These are phyloP conservation scores for Anthoscopus minutus DNA, from an alignment of 2,113 vertebrate genomes.

Conservation along the genomic window DNA sequence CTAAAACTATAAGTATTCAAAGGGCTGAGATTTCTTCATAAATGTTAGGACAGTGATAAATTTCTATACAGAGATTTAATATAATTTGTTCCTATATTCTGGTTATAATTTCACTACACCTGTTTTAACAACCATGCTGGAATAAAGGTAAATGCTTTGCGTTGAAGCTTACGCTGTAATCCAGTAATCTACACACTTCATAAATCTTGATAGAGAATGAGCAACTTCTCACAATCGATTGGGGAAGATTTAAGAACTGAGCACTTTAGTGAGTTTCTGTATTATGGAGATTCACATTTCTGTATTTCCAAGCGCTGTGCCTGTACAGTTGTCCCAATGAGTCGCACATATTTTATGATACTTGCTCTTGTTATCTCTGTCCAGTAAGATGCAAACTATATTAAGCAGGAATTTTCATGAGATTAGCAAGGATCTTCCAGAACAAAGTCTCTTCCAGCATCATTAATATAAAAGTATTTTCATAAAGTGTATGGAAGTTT, in stretches of 20 bases:
- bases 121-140: neutral
- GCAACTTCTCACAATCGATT: neutral
- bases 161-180: neutral
- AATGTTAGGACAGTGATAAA: neutral
- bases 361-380: neutral
- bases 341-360: neutral
- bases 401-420: neutral
- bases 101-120: neutral
- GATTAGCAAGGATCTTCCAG: neutral
- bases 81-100: neutral
- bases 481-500: neutral
- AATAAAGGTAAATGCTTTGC: neutral
- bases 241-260: neutral
- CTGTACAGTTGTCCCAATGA: neutral
- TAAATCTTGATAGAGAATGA: neutral
- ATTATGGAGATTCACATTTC: neutral
- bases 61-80: neutral
- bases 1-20: neutral
- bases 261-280: accelerated
- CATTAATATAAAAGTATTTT: neutral
- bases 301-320: neutral
- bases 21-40: neutral
- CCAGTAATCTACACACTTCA: neutral
- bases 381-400: neutral
- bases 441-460: neutral